A percentile compares a stretch with the other conserved stretches of the same genome.
Conservation (phyloP, 1,140 invertebrate genomes). For the Aphelenchoides fujianensis region DNA sequence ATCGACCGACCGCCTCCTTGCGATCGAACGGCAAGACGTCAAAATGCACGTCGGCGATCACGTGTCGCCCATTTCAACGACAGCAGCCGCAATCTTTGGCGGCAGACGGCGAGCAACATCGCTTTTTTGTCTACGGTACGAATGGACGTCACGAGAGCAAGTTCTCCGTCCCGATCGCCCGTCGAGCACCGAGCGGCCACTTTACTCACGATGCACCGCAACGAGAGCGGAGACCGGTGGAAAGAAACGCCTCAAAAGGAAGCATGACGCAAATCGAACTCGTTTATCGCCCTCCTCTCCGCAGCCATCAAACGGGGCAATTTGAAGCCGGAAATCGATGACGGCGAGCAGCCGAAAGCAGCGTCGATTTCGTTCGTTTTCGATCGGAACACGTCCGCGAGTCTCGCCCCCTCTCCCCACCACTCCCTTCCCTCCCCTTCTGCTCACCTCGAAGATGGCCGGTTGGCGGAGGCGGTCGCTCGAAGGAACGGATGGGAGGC, state of each 20-base stretch:
- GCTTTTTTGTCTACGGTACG: not conserved
- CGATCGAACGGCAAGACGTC: not conserved
- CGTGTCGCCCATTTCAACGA: not conserved
- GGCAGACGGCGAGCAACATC: not conserved
- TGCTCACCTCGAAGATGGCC: constrained; percentile 16
- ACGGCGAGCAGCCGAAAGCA: no score
- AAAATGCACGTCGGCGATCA: not conserved
- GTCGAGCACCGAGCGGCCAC: not conserved
- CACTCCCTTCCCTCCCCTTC: no score
- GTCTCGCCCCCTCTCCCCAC: no score
- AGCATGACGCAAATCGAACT: no score
- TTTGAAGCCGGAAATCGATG: no score
- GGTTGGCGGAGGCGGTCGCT: not conserved
- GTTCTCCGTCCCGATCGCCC: not conserved
- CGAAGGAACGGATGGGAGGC: constrained; percentile 9
- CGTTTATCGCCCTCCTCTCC: no score
- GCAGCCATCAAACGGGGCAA: no score
- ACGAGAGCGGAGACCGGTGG: no score
- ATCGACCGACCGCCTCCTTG: not conserved
- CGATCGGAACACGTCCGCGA: no score
- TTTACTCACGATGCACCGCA: no score
- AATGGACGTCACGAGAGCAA: not conserved
- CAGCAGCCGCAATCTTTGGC: not conserved
- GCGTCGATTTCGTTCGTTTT: no score
- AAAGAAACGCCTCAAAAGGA: no score